A percentile compares a stretch with the other conserved stretches of the same genome.
phyloP scores from a whole-genome alignment of 2,797 vertebrate genomes.

The Pachyuromys duprasi region DNA sequence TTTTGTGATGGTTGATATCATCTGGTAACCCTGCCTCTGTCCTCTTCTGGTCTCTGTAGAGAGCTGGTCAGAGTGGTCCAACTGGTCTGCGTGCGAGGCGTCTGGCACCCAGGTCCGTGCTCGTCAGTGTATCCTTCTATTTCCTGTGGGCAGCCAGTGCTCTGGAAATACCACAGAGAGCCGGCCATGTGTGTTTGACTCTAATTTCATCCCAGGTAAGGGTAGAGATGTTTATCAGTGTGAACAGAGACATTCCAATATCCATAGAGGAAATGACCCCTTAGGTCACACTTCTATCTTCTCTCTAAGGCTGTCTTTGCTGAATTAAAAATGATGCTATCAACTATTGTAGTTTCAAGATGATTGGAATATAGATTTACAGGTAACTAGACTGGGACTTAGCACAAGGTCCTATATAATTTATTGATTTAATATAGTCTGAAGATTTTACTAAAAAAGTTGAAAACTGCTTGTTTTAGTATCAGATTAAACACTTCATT shows the following conservation, averaged over 20 bases:
- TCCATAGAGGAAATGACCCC: background rate
- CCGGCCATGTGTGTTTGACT: conserved; percentile 90
- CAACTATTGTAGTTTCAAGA: background rate
- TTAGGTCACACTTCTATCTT: background rate
- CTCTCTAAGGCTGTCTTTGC: background rate
- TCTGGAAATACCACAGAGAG: conserved; percentile 94
- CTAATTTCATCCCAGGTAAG: conserved; percentile 97
- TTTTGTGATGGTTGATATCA: background rate
- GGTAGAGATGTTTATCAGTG: background rate
- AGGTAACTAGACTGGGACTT: background rate
- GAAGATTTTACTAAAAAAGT: background rate
- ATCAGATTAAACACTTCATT: background rate
- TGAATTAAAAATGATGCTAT: background rate
- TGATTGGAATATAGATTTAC: background rate
- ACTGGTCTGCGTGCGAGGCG: conserved; percentile 94
- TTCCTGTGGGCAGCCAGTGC: conserved; percentile 96
- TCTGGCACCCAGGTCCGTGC: conserved; percentile 91
- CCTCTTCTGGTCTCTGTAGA: conserved; percentile 86
- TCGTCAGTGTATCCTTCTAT: conserved; percentile 94
- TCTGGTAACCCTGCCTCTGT: fast-evolving
- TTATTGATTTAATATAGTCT: background rate
- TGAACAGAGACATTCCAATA: background rate
- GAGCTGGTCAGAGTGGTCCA: conserved; percentile 97
- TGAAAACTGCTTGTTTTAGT: background rate
- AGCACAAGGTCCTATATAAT: background rate